Evolutionary conservation across 2,888 invertebrate genomes (phyloP), one percentile per base, ranked within the genome.

Genomic region (Pocota personata): DNA sequence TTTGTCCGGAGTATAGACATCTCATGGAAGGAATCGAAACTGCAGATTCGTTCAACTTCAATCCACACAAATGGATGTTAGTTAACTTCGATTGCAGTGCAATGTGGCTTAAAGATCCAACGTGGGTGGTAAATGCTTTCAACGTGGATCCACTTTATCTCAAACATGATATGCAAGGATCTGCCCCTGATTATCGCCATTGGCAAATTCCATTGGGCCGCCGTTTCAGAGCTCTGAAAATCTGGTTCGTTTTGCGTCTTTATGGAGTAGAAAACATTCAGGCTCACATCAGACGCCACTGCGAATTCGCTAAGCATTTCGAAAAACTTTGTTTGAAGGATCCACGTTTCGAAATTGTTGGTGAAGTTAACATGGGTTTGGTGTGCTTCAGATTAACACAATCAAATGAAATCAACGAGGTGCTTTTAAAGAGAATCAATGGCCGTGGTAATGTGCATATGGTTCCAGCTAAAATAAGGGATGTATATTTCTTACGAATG

Each of bases 11-110:
- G 93, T 98, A 96, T 92, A 96, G 98, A 48, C 95, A 97, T 90
- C 93, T 98, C 24, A 97, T 98, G 96, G 95, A 96, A 88, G 98
- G 98, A 24, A 92, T 97, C 5, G 97, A 99, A 92, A 94, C 95
- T 80, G 98, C 98, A 0, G 97, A 98, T 90, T 99, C 99, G 0
- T 98, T 99, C 92, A 99, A 99, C 92, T 98, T 99, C 91, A 99
- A 99, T 92, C 99, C 99, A 0, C 99, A 99, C 93, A 99, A 99
- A 93, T 99, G 99, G 99, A 93, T 99, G 95, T 93, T 99, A 88
- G 98, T 99, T n/a, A 99, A 98, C 92, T 99, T 99, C 89, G 99
- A 99, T 92, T 99, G 99, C 91, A 99, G 99, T 10, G 96, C 99
- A 0, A 96, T 99, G 97, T 99, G 99, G 99, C 93, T 97, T 3